Evolutionary conservation across 2,888 invertebrate genomes (phyloP), one percentile per base, ranked within the genome.

Genomic region (Eilema griseolum): DNA sequence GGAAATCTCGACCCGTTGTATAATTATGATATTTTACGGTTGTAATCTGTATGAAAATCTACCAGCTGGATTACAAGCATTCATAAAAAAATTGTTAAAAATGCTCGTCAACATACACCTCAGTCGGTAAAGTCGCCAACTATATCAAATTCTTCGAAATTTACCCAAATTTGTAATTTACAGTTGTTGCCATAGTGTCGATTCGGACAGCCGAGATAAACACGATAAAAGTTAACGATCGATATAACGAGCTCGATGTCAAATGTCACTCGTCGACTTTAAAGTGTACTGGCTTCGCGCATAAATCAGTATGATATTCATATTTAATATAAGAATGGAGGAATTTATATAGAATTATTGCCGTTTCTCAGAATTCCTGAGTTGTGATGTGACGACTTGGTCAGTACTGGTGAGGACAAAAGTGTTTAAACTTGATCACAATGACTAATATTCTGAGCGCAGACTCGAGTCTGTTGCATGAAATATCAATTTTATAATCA

Each of bases 261-360:
- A 85, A 89, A 89, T 87, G 88, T 88, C 87, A 87, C 80, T 74
- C 72, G 82, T 65, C 66, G 70, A 65, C 80, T 84, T 85, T 85
- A 82, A 84, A 81, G 80, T 82, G 72, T 74, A 78, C 85, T 81
- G 84, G 80, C 84, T 74, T 70, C 66, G 69, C 74, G 70, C 83
- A 87, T 91, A 91, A 92, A 93, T 93, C 93, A 92, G 83, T 78
- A 70, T 79, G 85, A 87, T 89, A 90, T 93, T 92, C 89, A 90
- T 92, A 91, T 93, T 92, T 92, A 89, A 92, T 91, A 91, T 84
- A 88, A 89, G 84, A 88, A 82, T 73, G 71, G 77, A 83, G 86
- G 89, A 88, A 88, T 89, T 85, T 88, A 84, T 87, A 85, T 83
- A 88, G 90, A 90, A 89, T 90, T 88, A 90, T 90, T 85, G 85